phyloP scores from a whole-genome alignment of 2,797 vertebrate species.

The Kryptopterus vitreolus region DNA sequence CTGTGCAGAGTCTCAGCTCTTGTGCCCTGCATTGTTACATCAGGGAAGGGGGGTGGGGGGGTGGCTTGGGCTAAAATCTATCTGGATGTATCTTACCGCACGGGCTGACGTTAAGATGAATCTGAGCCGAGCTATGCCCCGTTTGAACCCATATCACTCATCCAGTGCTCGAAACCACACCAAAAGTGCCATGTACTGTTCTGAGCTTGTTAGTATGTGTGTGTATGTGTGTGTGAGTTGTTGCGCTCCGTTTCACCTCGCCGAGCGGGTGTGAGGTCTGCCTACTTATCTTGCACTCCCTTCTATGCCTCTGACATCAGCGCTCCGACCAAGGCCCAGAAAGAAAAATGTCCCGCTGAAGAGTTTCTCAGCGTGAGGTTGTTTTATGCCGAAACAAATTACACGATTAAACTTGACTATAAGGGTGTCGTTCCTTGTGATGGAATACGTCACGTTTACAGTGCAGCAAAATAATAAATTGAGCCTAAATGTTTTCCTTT shows the following conservation, averaged over 20 bases:
- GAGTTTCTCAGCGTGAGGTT: no score
- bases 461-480: background rate
- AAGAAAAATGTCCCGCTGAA: no score
- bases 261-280: conserved; percentile 29
- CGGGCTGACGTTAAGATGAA: background rate
- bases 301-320: conserved; percentile 8
- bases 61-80: no score
- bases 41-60: no score
- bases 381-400: background rate
- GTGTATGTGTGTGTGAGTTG: conserved; percentile 45
- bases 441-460: background rate
- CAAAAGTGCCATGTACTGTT: background rate
- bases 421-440: background rate
- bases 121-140: conserved; percentile 7
- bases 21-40: background rate
- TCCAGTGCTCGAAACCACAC: conserved; percentile 6
- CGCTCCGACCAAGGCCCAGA: background rate
- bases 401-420: background rate
- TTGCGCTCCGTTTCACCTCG: conserved; percentile 9
- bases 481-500: background rate
- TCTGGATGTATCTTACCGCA: background rate
- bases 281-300: background rate
- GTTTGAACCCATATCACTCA: conserved; percentile 22
- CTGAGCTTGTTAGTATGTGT: conserved; percentile 17
- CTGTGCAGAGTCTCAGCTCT: background rate